Percentiles rank a stretch among this genome's conserved stretches.
Evolutionary conservation across 2,888 invertebrate species (phyloP).

Genomic region (Perizoma flavofasciatum): DNA sequence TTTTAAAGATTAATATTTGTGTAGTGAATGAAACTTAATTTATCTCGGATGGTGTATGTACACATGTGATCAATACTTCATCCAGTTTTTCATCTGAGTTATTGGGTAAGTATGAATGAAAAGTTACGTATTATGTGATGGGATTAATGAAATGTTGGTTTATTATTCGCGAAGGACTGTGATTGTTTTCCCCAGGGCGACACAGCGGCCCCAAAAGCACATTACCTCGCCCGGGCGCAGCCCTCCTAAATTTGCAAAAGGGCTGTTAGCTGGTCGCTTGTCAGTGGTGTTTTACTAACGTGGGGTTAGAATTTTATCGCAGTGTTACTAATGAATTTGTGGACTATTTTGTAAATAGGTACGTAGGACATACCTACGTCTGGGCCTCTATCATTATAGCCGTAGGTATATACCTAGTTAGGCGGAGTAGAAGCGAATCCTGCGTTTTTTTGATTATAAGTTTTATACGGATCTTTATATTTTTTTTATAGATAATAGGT

Average conservation of each 20-base stretch:
- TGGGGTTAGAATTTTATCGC: constrained; percentile 56
- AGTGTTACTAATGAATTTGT: constrained; percentile 20
- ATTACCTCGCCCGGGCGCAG: constrained; percentile 29
- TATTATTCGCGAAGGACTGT: constrained; percentile 33
- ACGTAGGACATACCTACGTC: constrained; percentile 8
- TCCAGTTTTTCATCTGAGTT: constrained; percentile 50
- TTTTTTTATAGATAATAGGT: too few relatives aligned
- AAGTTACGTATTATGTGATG: constrained; percentile 41
- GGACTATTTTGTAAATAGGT: constrained; percentile 3
- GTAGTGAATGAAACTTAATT: constrained; percentile 1
- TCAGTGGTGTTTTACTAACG: constrained; percentile 61
- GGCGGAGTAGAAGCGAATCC: background rate
- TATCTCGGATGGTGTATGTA: constrained; percentile 45
- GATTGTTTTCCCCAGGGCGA: constrained; percentile 53
- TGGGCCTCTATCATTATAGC: background rate
- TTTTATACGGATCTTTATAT: too few relatives aligned
- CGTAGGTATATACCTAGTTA: background rate
- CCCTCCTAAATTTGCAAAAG: constrained; percentile 36
- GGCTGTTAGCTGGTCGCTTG: constrained; percentile 35
- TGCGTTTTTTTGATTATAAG: too few relatives aligned
- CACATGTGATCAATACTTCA: constrained; percentile 76
- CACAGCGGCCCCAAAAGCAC: constrained; percentile 54
- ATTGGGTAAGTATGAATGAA: constrained; percentile 75
- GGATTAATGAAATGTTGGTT: constrained; percentile 33
- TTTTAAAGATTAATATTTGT: constrained; percentile 35